Conservation (phyloP, 2,888 invertebrate genomes). For the Villa cingulata region DNA sequence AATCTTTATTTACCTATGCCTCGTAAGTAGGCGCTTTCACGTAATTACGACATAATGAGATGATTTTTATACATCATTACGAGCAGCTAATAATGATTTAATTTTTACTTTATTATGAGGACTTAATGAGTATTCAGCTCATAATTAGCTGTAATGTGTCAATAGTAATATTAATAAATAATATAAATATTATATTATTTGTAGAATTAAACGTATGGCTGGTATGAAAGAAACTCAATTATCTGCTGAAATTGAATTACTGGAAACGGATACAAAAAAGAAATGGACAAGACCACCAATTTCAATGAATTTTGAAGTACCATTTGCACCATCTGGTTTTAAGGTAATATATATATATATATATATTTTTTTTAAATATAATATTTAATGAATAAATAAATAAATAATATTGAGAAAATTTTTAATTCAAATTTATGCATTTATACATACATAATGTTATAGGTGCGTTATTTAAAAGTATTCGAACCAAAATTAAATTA, state of each 20-base stretch:
- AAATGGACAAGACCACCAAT: slow-evolving; percentile 99
- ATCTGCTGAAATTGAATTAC: slow-evolving; percentile 95
- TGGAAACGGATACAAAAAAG: slow-evolving; percentile 98
- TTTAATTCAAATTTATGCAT: too few relatives aligned
- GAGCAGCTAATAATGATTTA: too few relatives aligned
- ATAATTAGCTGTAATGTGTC: too few relatives aligned
- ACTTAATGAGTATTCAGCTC: too few relatives aligned
- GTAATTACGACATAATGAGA: too few relatives aligned
- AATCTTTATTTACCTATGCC: too few relatives aligned
- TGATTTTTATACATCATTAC: too few relatives aligned
- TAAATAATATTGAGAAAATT: too few relatives aligned
- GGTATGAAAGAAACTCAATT: slow-evolving; percentile 99
- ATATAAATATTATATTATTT: neutral
- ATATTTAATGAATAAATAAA: too few relatives aligned
- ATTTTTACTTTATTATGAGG: too few relatives aligned
- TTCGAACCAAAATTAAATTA: slow-evolving; percentile 99
- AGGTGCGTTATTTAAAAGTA: slow-evolving; percentile 95
- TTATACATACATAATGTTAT: neutral
- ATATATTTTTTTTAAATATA: neutral
- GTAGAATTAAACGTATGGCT: slow-evolving; percentile 82
- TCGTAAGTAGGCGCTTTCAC: too few relatives aligned
- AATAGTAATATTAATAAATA: too few relatives aligned
- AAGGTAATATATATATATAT: slow-evolving; percentile 44
- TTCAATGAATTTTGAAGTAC: slow-evolving; percentile 99
- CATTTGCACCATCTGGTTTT: slow-evolving; percentile 98